Evolutionary conservation across 2,113 vertebrate genomes (phyloP).

Genomic region (Rhabdornis inornatus): DNA sequence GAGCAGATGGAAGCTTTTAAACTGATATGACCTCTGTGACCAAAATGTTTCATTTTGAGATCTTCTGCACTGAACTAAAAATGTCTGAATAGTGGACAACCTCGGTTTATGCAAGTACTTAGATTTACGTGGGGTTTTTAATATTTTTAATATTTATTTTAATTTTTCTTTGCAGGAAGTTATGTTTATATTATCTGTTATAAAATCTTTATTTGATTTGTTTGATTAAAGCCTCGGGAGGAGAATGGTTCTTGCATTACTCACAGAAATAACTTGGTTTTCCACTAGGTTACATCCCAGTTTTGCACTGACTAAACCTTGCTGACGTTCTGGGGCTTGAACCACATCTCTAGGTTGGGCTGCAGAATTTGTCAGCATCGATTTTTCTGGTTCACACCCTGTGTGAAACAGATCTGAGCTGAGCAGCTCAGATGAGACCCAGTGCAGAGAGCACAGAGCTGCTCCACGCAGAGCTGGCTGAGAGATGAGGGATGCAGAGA

Average conservation of each 20-base stretch:
- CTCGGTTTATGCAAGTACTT: not conserved
- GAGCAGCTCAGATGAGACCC: not conserved
- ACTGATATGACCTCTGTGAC: conserved; percentile 25
- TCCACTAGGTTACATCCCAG: not conserved
- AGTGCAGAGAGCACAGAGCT: not conserved
- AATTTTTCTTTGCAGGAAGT: not conserved
- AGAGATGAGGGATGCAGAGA: not conserved
- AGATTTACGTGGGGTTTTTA: not conserved
- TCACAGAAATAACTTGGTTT: not conserved
- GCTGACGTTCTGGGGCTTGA: not conserved
- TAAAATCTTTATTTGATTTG: not conserved
- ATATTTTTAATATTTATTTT: not conserved
- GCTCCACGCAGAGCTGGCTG: not conserved
- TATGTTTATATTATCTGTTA: not conserved
- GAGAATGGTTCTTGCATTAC: not conserved
- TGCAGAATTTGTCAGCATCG: conserved; percentile 5
- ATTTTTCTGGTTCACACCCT: not conserved
- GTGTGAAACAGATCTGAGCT: conserved; percentile 3
- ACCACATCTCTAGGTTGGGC: not conserved
- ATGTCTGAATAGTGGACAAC: not conserved
- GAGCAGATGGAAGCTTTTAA: conserved; percentile 44
- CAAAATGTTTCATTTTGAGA: not conserved
- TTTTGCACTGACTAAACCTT: not conserved
- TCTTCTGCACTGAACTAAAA: not conserved
- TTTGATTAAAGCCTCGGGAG: not conserved